phyloP scores from a whole-genome alignment of 23 tunicate species.

The Aplidium turbinatum region DNA sequence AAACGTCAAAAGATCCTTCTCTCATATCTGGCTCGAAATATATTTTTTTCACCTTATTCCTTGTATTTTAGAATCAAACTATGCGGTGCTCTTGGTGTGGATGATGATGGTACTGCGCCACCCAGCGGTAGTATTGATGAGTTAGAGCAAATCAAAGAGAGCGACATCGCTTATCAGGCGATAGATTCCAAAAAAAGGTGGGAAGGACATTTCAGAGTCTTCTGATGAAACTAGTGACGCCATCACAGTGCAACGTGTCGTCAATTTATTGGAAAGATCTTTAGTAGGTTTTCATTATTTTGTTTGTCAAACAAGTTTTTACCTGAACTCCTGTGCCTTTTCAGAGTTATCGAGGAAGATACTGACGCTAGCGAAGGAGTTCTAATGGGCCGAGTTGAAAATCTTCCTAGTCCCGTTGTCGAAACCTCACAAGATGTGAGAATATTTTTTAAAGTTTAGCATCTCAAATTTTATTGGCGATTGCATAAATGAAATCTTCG shows the following conservation, averaged over 20 bases:
- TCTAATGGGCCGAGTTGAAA: constrained; percentile 79
- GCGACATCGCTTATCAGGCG: background rate
- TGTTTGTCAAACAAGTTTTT: too few relatives aligned
- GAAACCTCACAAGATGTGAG: constrained; percentile 63
- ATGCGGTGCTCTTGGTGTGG: constrained; percentile 10
- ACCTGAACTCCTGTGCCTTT: too few relatives aligned
- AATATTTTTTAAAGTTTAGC: background rate
- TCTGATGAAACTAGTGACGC: too few relatives aligned
- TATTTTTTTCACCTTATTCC: background rate
- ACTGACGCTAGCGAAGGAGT: constrained; percentile 1
- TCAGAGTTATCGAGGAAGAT: too few relatives aligned
- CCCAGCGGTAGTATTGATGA: background rate
- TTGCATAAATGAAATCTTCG: too few relatives aligned
- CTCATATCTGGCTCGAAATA: background rate
- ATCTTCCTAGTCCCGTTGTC: constrained; percentile 46
- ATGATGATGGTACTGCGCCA: constrained; percentile 4
- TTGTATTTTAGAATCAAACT: constrained; percentile 35
- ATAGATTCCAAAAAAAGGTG: background rate
- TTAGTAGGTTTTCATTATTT: too few relatives aligned
- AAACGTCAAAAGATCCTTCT: background rate
- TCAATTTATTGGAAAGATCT: too few relatives aligned
- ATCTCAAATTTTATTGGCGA: too few relatives aligned
- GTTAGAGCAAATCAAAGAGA: background rate
- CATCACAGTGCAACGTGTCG: too few relatives aligned
- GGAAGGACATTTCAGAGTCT: too few relatives aligned